phyloP scores from a whole-genome alignment of 2,797 vertebrate species.

The Scyliorhinus canicula region DNA sequence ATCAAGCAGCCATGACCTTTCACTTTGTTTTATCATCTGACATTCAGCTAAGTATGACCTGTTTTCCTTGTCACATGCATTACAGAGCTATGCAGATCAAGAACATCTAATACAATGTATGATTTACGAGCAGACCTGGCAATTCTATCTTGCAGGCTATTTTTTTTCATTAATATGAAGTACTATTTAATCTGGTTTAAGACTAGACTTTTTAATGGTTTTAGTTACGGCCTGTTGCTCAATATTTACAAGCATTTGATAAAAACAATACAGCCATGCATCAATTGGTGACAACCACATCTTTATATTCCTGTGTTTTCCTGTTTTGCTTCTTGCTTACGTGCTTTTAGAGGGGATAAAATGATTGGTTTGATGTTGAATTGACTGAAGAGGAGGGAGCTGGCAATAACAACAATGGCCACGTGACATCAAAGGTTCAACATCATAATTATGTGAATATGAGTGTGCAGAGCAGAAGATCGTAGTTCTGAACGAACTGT shows the following conservation, averaged over 20 bases:
- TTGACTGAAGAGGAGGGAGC: background rate
- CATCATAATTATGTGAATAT: background rate
- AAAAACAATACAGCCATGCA: background rate
- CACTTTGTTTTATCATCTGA: constrained; percentile 1
- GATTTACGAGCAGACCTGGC: background rate
- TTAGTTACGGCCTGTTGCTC: background rate
- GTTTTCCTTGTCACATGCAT: constrained; percentile 8
- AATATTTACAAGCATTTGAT: background rate
- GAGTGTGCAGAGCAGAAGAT: background rate
- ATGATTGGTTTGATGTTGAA: background rate
- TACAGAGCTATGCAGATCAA: background rate
- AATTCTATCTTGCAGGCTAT: background rate
- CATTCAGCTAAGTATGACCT: background rate
- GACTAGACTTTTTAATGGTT: background rate
- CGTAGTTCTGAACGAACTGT: background rate
- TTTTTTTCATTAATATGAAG: background rate
- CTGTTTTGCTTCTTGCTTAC: background rate
- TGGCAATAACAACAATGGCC: background rate
- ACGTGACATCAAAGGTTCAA: constrained; percentile 4
- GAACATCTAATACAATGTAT: background rate
- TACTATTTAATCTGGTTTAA: too few relatives aligned
- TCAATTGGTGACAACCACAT: background rate
- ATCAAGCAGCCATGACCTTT: background rate
- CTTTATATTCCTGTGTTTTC: background rate
- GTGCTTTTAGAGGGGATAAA: background rate